These are phyloP conservation scores for Sturnira hondurensis DNA, from an alignment of 2,113 vertebrate species.

Conservation along the genomic window DNA sequence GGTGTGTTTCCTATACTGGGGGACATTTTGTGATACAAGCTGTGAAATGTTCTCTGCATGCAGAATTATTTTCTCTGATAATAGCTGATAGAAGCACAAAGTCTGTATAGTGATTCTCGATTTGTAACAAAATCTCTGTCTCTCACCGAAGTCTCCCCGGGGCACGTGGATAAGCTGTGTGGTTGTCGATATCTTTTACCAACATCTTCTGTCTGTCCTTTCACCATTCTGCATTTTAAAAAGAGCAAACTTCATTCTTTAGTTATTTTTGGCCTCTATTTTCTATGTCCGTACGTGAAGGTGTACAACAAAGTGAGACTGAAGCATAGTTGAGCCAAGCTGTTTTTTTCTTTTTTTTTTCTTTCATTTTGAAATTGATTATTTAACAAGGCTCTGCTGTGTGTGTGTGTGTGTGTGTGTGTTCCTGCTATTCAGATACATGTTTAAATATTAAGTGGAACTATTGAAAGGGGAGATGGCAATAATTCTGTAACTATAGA, in stretches of 20 bases:
- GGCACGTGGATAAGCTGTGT: neutral
- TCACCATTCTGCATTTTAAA: neutral
- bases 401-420: no score
- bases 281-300: neutral
- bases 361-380: neutral
- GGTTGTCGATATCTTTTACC: neutral
- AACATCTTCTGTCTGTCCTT: neutral
- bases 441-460: neutral
- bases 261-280: neutral
- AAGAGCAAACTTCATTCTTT: neutral
- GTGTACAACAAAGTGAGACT: neutral
- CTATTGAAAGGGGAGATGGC: neutral
- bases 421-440: neutral
- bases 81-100: neutral
- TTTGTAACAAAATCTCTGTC: neutral
- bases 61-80: neutral
- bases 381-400: neutral
- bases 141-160: neutral
- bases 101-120: neutral
- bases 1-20: neutral
- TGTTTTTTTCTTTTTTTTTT: neutral
- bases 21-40: neutral
- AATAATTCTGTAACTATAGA: neutral
- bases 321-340: neutral
- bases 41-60: neutral